Evolutionary conservation across 2,888 invertebrate species (phyloP), one percentile per base, ranked within the genome.

Genomic region (Lepidonotus clava): DNA sequence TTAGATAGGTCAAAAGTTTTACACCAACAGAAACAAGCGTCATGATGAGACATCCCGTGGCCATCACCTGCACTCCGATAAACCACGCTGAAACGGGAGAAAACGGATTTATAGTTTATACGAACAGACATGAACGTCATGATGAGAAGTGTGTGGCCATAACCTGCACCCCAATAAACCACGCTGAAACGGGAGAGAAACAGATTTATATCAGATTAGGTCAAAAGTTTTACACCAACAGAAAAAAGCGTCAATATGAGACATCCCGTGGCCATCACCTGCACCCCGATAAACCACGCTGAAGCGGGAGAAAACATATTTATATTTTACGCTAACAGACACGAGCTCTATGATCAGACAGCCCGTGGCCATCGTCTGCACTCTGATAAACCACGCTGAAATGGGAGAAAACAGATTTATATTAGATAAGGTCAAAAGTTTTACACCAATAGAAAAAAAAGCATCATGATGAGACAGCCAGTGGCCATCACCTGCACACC

Each of bases 401-500:
- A 95, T 92, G n/a, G n/a, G n/a, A n/a, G n/a, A n/a, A n/a, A n/a
- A n/a, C n/a, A n/a, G n/a, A n/a, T 11, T 6, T 8, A 6, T 66
- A 21, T 21, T 11, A 28, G 32, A 6, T 21, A 66, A 11, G 66
- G n/a, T 66, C n/a, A 32, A 32, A 21, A 66, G 66, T 66, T 66
- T 14, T 28, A n/a, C n/a, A n/a, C n/a, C 32, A 24, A 66, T 18
- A 51, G 14, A 51, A 87, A 85, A 14, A 86, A 87, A 40, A 90
- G 88, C 28, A 87, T 67, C 86, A 97, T 96, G 83, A 98, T 95
- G 91, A 98, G 96, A 91, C 97, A 96, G 85, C 98, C 92, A 0
- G 98, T 98, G 93, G 96, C 98, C 95, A 98, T 98, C 92, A 98
- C 97, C 93, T 98, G 98, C 1, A 98, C 98, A 1, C 97, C 96